These are phyloP conservation scores for Alethe diademata DNA, from an alignment of 2,113 vertebrate genomes.

Conservation along the genomic window DNA sequence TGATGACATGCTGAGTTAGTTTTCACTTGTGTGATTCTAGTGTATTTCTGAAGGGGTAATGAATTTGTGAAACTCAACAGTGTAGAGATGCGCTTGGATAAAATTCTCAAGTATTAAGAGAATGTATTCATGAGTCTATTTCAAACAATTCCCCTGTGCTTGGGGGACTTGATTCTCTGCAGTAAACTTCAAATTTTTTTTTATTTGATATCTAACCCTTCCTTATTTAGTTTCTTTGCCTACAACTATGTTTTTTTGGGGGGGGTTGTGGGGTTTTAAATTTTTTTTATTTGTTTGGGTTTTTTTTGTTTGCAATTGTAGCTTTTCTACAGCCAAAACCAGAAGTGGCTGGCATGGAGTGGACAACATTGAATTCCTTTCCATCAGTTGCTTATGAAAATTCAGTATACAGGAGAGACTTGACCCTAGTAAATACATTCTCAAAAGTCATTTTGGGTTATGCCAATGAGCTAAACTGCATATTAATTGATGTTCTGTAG, in stretches of 20 bases:
- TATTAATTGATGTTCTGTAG: background rate
- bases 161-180: background rate
- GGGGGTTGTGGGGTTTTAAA: too few relatives aligned
- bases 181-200: background rate
- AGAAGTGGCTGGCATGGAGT: background rate
- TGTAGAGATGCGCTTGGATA: background rate
- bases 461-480: background rate
- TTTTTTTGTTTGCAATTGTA: background rate
- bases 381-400: background rate
- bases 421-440: background rate
- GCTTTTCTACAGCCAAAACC: background rate
- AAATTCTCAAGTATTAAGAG: background rate
- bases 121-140: background rate
- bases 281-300: background rate
- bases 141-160: background rate
- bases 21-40: background rate
- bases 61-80: background rate
- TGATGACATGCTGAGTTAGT: background rate
- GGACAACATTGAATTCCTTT: background rate
- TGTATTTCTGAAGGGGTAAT: background rate
- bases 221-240: background rate
- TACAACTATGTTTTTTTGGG: background rate
- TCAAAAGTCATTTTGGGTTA: background rate
- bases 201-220: background rate
- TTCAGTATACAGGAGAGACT: background rate